Evolutionary conservation across 2,888 invertebrate species (phyloP), one percentile per base, ranked within the genome.

Genomic region (Idaea aversata): DNA sequence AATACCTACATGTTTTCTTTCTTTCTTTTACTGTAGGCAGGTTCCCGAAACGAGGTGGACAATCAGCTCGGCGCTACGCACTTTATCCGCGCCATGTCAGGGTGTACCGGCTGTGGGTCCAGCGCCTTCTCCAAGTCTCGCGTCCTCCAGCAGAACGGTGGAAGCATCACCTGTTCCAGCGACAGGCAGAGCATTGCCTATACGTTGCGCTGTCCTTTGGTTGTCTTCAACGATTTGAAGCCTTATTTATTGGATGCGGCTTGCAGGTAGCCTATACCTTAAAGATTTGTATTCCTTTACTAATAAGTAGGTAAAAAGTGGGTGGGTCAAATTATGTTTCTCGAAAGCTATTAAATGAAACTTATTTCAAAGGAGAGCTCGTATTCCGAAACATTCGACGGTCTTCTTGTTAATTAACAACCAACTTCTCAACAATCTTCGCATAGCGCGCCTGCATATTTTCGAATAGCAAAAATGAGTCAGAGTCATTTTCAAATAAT

Each of bases 101-200:
- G 96, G 5, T 88, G 96, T 60, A 94, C 95, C 15, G 97, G 97
- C 4, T 93, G 93, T 70, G 93, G 94, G 34, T 94, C 95, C 10
- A 90, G 94, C 6, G 91, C 93, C 7, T 98, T 97, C 87, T 95
- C 94, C 34, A 96, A 98, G 76, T 95, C 95, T 16, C 94, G 98
- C 63, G 73, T 72, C 57, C 87, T 98, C 38, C 96, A 97, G 81
- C 96, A 97, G 82, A 86, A 95, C 63, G 98, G 98, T 35, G 96
- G 95, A 35, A 94, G 91, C 72, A 83, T 97, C 67, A 94, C 94
- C 0, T 94, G 95, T 65, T 93, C 94, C 34, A 88, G 94, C 5
- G 96, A 97, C 77, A 93, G 98, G 34, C 98, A 99, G 88, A 93
- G 94, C 60, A 93, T 97, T 60, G 93, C 96, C 0, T 98, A 96